Base-by-base conservation (phyloP, 2,888 invertebrate genomes). In the Amphipyra berbera region DNA sequence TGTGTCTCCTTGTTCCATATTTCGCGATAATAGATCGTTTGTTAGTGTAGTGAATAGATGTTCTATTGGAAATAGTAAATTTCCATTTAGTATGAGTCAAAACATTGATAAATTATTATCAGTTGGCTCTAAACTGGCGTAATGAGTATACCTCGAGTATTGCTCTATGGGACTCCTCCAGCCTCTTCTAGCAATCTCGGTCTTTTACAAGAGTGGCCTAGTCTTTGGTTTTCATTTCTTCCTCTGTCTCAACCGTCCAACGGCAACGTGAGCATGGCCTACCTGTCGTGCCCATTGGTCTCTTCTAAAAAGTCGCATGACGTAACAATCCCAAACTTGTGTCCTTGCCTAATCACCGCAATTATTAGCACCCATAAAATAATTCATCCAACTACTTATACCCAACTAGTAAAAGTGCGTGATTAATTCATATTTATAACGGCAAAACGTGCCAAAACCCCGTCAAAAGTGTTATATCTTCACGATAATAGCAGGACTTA, bases 381-480 rank as follows among this genome's bases (percentile, higher is more conserved):
- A 15, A 57, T 44, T 56, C 47, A 68, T 53, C 14, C 13, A 14
- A 52, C 47, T 7, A 47, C 41, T 49, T 45, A 49, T 30, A 62
- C 35, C n/a, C 12, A 53, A 49, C 35, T 37, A 61, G 48, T 75
- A 60, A 71, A 74, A 74, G 62, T 75, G 62, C 45, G 68, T 72
- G 56, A 68, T 66, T 78, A 78, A 72, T 68, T 66, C 66, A 78
- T 72, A 75, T 76, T 76, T 75, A 76, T 68, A 68, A 60, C 66
- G 3, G 13, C n/a, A 41, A 49, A 66, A 61, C 72, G 76, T 78
- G 76, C 79, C 76, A 76, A 75, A 64, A 55, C 45, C 63, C 33
- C 58, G 49, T 61, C 61, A 57, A 61, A 64, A 54, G 35, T 54
- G 33, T 53, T 46, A 55, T 63, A 65, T 65, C 67, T 59, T 68